A percentile compares a stretch with the other conserved stretches of the same genome.
phyloP scores from a whole-genome alignment of 2,113 vertebrate species.

The Crotalus tigris region DNA sequence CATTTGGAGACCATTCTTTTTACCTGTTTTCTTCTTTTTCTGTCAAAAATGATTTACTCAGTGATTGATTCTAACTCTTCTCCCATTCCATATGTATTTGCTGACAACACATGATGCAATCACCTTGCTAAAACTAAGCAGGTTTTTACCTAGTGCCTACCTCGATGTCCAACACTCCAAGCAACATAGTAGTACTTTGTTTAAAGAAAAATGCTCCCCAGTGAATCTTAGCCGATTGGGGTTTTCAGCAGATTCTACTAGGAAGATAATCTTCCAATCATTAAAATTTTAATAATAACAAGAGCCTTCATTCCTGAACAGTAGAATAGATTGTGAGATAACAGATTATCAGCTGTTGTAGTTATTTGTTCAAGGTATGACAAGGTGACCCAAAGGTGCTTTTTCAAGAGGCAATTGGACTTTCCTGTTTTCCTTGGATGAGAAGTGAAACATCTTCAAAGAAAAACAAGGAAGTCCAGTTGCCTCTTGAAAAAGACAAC shows the following conservation, averaged over 20 bases:
- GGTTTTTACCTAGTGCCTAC: not conserved
- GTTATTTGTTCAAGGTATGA: not conserved
- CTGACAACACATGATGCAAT: not conserved
- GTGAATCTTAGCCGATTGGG: not conserved
- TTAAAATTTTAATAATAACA: not conserved
- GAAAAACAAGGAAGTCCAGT: too few relatives aligned
- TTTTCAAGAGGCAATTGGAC: too few relatives aligned
- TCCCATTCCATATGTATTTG: not conserved
- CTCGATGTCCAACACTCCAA: not conserved
- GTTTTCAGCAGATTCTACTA: not conserved
- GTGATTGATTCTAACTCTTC: not conserved
- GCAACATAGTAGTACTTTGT: not conserved
- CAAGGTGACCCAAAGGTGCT: not conserved
- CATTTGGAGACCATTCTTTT: not conserved
- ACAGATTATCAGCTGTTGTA: not conserved
- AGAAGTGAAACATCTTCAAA: too few relatives aligned
- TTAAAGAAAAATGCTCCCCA: not conserved
- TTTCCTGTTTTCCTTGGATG: too few relatives aligned
- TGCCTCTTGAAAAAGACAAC: too few relatives aligned
- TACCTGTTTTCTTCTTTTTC: not conserved
- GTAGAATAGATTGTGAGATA: not conserved
- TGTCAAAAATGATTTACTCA: not conserved
- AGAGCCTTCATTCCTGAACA: not conserved
- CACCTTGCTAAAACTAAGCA: not conserved
- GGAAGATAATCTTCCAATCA: not conserved